Percentiles rank a stretch among this genome's conserved stretches.
Evolutionary conservation across 2,888 invertebrate species (phyloP).

Genomic region (Aethes cnicana): DNA sequence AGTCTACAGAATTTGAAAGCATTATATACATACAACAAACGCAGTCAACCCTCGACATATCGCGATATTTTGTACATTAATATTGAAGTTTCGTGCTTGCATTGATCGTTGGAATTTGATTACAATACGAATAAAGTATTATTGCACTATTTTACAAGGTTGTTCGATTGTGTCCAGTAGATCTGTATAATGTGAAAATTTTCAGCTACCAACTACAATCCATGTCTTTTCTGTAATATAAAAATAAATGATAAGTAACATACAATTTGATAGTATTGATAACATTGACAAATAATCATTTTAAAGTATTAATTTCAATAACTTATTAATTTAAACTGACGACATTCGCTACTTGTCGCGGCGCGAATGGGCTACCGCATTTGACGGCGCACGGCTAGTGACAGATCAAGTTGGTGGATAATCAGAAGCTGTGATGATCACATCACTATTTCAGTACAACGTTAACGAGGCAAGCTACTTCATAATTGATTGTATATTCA

Average conservation of each 20-base stretch:
- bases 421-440: neutral
- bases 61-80: constrained; percentile 43
- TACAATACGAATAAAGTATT: constrained; percentile 18
- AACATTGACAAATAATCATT: constrained; percentile 45
- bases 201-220: constrained; percentile 7
- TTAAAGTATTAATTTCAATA: constrained; percentile 38
- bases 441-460: neutral
- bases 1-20: constrained; percentile 49
- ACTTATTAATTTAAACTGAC: constrained; percentile 46
- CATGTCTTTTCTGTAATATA: constrained; percentile 27
- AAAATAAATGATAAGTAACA: constrained; percentile 31
- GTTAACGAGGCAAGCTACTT: constrained; percentile 8
- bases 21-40: constrained; percentile 78
- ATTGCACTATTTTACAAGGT: constrained; percentile 40
- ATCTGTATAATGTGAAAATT: constrained; percentile 17
- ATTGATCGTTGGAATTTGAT: constrained; percentile 34
- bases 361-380: constrained; percentile 31
- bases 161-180: constrained; percentile 19
- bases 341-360: constrained; percentile 31
- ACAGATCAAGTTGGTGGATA: constrained; percentile 37
- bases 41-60: constrained; percentile 46
- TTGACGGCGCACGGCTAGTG: constrained; percentile 35
- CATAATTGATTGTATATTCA: neutral
- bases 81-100: constrained; percentile 31
- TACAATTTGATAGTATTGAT: constrained; percentile 34